Conservation (phyloP, 2,797 vertebrate genomes). For the Chrysocyon brachyurus region DNA sequence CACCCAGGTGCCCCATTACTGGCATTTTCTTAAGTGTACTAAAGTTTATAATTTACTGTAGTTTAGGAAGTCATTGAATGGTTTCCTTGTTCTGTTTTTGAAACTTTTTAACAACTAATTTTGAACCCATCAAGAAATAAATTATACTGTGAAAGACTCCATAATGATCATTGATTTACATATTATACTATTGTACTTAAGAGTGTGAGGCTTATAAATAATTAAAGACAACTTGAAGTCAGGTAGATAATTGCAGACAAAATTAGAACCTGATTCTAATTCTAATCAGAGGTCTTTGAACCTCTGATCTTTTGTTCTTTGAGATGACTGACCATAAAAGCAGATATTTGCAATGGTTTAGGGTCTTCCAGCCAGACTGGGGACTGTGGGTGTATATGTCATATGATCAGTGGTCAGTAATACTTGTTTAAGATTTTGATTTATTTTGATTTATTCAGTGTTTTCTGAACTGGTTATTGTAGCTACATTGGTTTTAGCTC, state of each 20-base stretch:
- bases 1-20: too few species aligned
- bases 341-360: background rate
- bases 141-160: background rate
- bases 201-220: background rate
- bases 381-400: background rate
- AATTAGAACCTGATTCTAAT: background rate
- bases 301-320: background rate
- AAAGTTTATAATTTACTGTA: slow-evolving; percentile 12
- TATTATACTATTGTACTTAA: background rate
- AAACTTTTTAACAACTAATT: slow-evolving; percentile 21
- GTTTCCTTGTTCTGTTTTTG: background rate
- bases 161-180: background rate
- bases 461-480: slow-evolving; percentile 27
- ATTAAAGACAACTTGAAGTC: background rate
- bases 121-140: slow-evolving; percentile 39
- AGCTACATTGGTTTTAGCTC: slow-evolving; percentile 25
- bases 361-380: background rate
- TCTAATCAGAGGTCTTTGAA: background rate
- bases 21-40: background rate
- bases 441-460: background rate
- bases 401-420: background rate
- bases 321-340: slow-evolving; percentile 40
- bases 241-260: background rate
- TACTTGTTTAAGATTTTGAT: background rate
- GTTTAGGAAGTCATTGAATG: background rate